Conservation (phyloP, 2,113 vertebrate species). For the Rhineura floridana region DNA sequence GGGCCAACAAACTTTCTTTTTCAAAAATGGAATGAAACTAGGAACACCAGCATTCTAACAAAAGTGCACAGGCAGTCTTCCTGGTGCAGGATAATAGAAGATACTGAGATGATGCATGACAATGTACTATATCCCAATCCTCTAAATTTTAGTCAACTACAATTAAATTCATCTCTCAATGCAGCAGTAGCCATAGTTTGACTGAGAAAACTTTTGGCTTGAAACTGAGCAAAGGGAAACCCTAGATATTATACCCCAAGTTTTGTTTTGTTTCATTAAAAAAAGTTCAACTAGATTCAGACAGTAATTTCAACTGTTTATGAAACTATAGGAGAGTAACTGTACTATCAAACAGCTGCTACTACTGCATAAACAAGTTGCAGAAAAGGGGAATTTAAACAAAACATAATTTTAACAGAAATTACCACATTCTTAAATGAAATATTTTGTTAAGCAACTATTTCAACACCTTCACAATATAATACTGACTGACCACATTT, state of each 20-base stretch:
- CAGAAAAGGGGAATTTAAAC: not conserved
- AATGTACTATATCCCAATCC: too few species aligned
- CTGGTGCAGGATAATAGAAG: not conserved
- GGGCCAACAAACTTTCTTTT: not conserved
- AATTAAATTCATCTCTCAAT: not conserved
- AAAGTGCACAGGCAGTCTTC: not conserved
- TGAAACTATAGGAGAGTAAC: not conserved
- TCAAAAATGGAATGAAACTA: not conserved
- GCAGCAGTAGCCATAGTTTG: not conserved
- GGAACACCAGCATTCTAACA: not conserved
- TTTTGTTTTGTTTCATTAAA: too few species aligned
- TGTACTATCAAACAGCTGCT: not conserved
- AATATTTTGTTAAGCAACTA: not conserved
- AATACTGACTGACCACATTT: not conserved
- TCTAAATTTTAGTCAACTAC: not conserved
- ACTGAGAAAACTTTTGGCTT: not conserved
- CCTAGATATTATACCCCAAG: too few species aligned
- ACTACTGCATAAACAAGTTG: not conserved
- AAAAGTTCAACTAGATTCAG: not conserved
- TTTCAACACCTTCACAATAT: not conserved
- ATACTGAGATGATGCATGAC: not conserved
- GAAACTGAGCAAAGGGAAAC: too few species aligned
- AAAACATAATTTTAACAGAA: not conserved
- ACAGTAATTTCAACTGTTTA: constrained; percentile 2
- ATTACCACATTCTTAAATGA: not conserved